These are phyloP conservation scores for Ceyx melanurus DNA, from an alignment of 2,113 vertebrate genomes.

Conservation along the genomic window DNA sequence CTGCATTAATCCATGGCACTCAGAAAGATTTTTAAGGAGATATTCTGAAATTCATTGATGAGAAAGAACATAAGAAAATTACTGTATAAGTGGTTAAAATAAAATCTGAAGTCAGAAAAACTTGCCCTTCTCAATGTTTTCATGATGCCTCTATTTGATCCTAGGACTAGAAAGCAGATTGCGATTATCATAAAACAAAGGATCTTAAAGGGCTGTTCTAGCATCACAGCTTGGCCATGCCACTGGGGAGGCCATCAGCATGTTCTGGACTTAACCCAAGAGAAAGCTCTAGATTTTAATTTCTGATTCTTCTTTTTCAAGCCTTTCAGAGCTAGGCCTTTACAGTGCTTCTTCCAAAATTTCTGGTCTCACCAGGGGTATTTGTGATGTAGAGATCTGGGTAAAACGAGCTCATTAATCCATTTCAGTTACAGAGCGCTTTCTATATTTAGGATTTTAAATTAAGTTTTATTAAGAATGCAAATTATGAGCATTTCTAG, in stretches of 20 bases:
- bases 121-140: not conserved
- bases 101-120: not conserved
- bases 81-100: not conserved
- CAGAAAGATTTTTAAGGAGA: not conserved
- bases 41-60: not conserved
- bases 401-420: not conserved
- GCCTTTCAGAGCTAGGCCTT: not conserved
- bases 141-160: not conserved
- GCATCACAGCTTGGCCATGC: not conserved
- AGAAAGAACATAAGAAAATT: not conserved
- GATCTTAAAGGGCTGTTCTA: not conserved
- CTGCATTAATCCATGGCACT: not conserved
- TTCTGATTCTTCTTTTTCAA: not conserved
- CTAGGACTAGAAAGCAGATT: not conserved
- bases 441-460: slow-evolving; percentile 60
- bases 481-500: slow-evolving; percentile 48
- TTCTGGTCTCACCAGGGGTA: not conserved
- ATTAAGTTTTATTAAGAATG: slow-evolving; percentile 63
- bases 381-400: not conserved
- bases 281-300: not conserved
- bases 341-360: not conserved
- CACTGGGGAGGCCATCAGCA: not conserved
- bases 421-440: not conserved
- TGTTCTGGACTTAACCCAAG: not conserved
- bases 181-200: not conserved